Base-by-base conservation (phyloP, 2,888 invertebrate species). In the Clepsis dumicolana region DNA sequence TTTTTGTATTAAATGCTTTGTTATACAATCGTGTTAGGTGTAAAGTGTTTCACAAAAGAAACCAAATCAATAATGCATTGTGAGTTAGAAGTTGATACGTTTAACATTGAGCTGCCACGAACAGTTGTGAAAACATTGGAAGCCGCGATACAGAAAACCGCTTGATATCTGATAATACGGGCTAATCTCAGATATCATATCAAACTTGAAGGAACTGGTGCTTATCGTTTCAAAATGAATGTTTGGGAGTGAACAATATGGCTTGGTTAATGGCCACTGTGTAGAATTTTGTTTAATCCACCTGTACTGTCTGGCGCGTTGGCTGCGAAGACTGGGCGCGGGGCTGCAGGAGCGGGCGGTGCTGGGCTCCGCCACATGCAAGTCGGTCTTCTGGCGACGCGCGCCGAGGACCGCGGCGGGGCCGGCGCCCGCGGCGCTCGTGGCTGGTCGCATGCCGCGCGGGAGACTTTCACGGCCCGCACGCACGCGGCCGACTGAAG, bases 311-410 rank as follows among this genome's bases (percentile, higher is more conserved):
- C 94, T 88, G 79, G 89, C 85, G 66, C 93, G 84, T 75, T 93
- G 93, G 78, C 91, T 92, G 70, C 93, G 90, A 77, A 96, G 95
- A 80, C 94, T 94, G 74, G 94, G 94, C 12, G 93, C 91, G 10
- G 93, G 94, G 77, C 92, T 92, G 72, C 82, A 81, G 35, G 91
- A 90, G 68, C 92, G 87, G 18, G 80, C 84, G 69, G 85, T 77
- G 14, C 85, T 77, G 57, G 93, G 89, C 70, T 91, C 94, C 1
- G 91, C 90, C 69, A 93, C 93, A 75, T 92, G 94, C 16, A 93
- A 87, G 84, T 94, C 94, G 16, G 94, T 94, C 83, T 94, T 91
- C 90, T 95, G 85, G 89, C 96, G 72, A 76, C 95, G 74, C 88
- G 96, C 84, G 91, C 96, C 80, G 77, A 91, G 80, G 29, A 80